Conservation (phyloP, 2,888 invertebrate genomes). For the Megamerina dolium region DNA sequence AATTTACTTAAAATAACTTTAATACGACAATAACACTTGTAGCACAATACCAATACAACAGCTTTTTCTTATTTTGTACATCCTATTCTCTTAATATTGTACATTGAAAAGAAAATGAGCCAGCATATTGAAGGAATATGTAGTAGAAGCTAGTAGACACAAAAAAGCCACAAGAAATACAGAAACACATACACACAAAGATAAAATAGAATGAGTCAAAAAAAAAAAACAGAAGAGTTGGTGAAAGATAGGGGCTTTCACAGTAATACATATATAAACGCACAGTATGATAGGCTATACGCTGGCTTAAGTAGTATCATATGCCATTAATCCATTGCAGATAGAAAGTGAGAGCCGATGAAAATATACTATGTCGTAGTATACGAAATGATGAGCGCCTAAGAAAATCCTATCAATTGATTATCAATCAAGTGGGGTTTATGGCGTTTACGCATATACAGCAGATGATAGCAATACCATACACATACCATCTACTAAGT, state of each 20-base stretch:
- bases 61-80: no score
- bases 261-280: slow-evolving; percentile 1
- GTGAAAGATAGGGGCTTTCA: slow-evolving; percentile 14
- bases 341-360: slow-evolving; percentile 1
- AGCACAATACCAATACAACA: slow-evolving; percentile 18
- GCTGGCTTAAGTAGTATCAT: slow-evolving; percentile 38
- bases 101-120: neutral
- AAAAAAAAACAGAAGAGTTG: neutral
- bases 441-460: neutral
- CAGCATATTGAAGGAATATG: neutral
- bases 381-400: neutral
- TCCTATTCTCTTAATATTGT: no score
- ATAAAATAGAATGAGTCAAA: neutral
- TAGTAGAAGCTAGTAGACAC: neutral
- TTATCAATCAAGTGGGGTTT: slow-evolving; percentile 40
- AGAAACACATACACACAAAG: neutral
- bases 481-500: no score
- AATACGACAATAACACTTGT: slow-evolving; percentile 29
- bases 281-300: slow-evolving; percentile 3
- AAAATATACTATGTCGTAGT: neutral
- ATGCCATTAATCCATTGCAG: slow-evolving; percentile 37
- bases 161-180: neutral
- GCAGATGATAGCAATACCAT: no score
- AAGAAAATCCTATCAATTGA: slow-evolving; percentile 40
- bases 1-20: slow-evolving; percentile 39